These are phyloP conservation scores for Cassiopea andromeda DNA, from an alignment of 30 jellyfish, hydroid and myxozoan genomes.

Conservation along the genomic window DNA sequence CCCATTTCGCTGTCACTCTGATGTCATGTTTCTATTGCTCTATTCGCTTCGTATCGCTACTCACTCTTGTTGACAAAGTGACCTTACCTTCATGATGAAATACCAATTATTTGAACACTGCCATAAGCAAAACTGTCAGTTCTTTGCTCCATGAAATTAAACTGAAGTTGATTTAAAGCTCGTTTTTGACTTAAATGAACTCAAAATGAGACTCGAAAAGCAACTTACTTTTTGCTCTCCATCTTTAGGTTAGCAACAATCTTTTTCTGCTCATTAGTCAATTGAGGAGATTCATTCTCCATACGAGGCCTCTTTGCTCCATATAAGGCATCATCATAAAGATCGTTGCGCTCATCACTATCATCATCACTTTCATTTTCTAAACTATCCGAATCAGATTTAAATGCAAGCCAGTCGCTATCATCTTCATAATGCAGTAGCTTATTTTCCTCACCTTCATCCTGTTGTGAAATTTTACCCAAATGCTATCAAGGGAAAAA, in stretches of 20 bases:
- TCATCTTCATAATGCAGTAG: conserved; percentile 54
- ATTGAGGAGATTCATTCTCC: conserved; percentile 60
- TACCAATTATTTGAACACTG: too few species aligned
- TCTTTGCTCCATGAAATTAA: too few species aligned
- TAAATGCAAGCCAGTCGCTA: conserved; percentile 75
- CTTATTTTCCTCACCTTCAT: conserved; percentile 54
- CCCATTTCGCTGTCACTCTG: too few species aligned
- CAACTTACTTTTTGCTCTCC: conserved; percentile 28
- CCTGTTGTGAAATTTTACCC: conserved; percentile 48
- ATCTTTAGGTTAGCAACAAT: conserved; percentile 45
- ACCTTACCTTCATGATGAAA: too few species aligned
- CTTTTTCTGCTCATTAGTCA: conserved; percentile 62
- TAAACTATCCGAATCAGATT: conserved; percentile 63
- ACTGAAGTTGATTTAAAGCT: too few species aligned
- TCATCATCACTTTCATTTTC: conserved; percentile 65
- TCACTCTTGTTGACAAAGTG: too few species aligned
- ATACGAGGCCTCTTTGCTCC: conserved; percentile 75
- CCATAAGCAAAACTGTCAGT: too few species aligned
- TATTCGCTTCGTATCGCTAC: too few species aligned
- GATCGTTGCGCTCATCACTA: conserved; percentile 73
- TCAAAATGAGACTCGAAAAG: neutral
- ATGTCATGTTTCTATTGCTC: too few species aligned
- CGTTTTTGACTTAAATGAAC: neutral
- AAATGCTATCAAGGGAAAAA: conserved; percentile 41
- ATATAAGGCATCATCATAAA: conserved; percentile 81